A percentile compares a stretch with the other conserved stretches of the same genome.
These are phyloP conservation scores for Stomatorhinus ivindoensis DNA, from an alignment of 2,113 vertebrate genomes.

Conservation along the genomic window DNA sequence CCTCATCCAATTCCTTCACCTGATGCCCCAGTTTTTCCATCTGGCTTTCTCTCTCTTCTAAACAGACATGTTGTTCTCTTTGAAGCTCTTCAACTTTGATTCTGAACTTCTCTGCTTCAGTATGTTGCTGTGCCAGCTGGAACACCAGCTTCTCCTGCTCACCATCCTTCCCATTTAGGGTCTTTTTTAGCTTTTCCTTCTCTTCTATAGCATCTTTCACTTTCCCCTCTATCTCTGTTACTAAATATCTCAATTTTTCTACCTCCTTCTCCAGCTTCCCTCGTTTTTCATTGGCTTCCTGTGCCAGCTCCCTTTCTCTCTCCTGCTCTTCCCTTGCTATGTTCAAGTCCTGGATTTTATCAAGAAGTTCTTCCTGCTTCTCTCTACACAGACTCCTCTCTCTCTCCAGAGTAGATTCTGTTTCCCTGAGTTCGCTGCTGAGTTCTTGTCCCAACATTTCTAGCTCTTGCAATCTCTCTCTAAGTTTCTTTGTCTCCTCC, in stretches of 20 bases:
- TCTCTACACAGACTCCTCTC: slow-evolving; percentile 32
- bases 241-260: slow-evolving; percentile 27
- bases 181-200: slow-evolving; percentile 11
- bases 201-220: not conserved
- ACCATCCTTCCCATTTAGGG: slow-evolving; percentile 17
- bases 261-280: slow-evolving; percentile 36
- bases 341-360: slow-evolving; percentile 26
- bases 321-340: not conserved
- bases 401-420: slow-evolving; percentile 23
- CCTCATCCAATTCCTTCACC: slow-evolving; percentile 24
- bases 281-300: slow-evolving; percentile 23
- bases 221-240: not conserved
- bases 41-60: slow-evolving; percentile 33
- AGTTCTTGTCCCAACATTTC: slow-evolving; percentile 31
- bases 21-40: slow-evolving; percentile 23
- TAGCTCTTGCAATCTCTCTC: slow-evolving; percentile 26
- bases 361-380: slow-evolving; percentile 28
- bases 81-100: slow-evolving; percentile 26
- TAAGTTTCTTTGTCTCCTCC: slow-evolving; percentile 10
- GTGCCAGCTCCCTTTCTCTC: slow-evolving; percentile 14
- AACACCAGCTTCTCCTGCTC: slow-evolving; percentile 14
- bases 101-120: slow-evolving; percentile 18
- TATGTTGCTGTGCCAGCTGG: slow-evolving; percentile 22
- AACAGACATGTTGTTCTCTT: slow-evolving; percentile 15
- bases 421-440: slow-evolving; percentile 35